These are phyloP conservation scores for Parauchenoglanis punctatus DNA, from an alignment of 2,797 vertebrate genomes.

Conservation along the genomic window DNA sequence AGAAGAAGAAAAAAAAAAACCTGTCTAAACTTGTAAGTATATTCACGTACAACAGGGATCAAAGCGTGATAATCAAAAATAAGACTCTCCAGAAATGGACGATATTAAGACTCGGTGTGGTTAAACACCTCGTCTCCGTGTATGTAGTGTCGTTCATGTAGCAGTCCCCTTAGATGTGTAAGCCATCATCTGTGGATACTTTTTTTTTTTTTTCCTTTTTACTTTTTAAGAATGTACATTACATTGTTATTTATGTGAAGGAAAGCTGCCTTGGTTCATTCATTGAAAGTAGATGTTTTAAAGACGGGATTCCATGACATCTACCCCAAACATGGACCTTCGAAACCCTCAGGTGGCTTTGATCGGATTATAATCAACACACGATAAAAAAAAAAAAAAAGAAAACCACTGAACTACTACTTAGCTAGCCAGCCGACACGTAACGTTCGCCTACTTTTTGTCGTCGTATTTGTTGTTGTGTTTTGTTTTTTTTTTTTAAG, in stretches of 20 bases:
- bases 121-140: constrained; percentile 67
- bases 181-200: constrained; percentile 52
- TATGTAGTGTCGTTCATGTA: constrained; percentile 76
- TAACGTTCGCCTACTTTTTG: neutral
- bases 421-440: neutral
- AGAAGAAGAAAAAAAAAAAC: constrained; percentile 65
- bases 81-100: constrained; percentile 68
- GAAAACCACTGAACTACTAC: neutral
- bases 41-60: constrained; percentile 58
- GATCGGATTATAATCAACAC: neutral
- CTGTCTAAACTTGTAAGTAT: constrained; percentile 72
- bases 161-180: constrained; percentile 68
- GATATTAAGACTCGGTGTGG: constrained; percentile 68
- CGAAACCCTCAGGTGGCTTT: constrained; percentile 53
- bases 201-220: constrained; percentile 47
- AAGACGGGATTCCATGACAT: constrained; percentile 1
- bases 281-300: constrained; percentile 63
- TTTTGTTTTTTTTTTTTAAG: neutral
- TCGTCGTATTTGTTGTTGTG: neutral
- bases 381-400: neutral
- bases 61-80: constrained; percentile 55
- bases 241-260: constrained; percentile 85
- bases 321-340: neutral
- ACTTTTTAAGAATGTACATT: constrained; percentile 70
- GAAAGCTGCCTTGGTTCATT: constrained; percentile 75